Evolutionary conservation across 2,797 vertebrate species (phyloP).

Genomic region (Alcedo quadribrachys): DNA sequence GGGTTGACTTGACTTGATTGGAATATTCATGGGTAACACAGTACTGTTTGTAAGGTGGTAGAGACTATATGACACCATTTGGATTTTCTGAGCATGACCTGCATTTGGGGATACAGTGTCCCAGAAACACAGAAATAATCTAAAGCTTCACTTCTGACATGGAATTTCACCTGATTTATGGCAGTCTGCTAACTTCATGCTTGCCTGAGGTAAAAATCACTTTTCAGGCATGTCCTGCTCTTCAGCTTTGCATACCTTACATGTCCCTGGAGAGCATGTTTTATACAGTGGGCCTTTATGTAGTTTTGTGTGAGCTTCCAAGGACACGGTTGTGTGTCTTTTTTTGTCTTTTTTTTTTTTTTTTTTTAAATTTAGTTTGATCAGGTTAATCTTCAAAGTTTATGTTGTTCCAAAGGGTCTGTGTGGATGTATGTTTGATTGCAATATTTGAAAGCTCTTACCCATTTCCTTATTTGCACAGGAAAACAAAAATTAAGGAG

Average conservation of each 20-base stretch:
- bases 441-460: background rate
- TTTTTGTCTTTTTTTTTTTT: background rate
- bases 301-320: background rate
- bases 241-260: slow-evolving; percentile 39
- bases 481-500: background rate
- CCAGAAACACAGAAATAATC: slow-evolving; percentile 39
- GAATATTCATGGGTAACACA: background rate
- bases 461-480: slow-evolving; percentile 6
- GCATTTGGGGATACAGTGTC: background rate
- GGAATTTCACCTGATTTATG: slow-evolving; percentile 63
- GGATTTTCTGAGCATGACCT: background rate
- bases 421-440: slow-evolving; percentile 42
- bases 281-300: slow-evolving; percentile 46
- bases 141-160: slow-evolving; percentile 46
- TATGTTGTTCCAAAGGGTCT: slow-evolving; percentile 8
- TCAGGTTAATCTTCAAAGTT: slow-evolving; percentile 16
- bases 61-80: background rate
- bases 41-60: background rate
- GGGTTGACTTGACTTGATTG: background rate
- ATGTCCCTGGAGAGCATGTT: slow-evolving; percentile 49
- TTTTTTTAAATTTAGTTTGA: background rate
- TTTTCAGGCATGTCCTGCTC: slow-evolving; percentile 38
- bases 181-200: slow-evolving; percentile 38
- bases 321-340: background rate
- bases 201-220: slow-evolving; percentile 65